A percentile compares a stretch with the other conserved stretches of the same genome.
Conservation (phyloP, 1,140 invertebrate species). For the Palaemon carinicauda region DNA sequence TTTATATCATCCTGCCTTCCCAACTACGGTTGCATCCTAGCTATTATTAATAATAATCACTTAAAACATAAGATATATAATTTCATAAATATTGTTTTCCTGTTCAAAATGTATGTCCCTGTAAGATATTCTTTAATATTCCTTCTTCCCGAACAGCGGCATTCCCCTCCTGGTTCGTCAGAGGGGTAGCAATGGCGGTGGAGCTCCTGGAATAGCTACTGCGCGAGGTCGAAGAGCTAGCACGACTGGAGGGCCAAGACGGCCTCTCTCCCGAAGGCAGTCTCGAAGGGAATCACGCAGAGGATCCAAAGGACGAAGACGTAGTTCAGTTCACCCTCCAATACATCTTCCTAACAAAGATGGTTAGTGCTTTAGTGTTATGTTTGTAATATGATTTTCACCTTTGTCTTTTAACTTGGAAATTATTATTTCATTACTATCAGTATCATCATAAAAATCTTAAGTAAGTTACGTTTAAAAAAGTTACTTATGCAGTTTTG, state of each 20-base stretch:
- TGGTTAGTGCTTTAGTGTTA: slow-evolving; percentile 20
- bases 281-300: slow-evolving; percentile 25
- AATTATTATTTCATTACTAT: not conserved
- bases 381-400: not conserved
- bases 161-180: slow-evolving; percentile 46
- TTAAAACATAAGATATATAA: too few relatives aligned
- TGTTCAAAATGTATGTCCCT: not conserved
- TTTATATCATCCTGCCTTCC: too few relatives aligned
- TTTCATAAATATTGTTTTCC: not conserved
- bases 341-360: slow-evolving; percentile 39
- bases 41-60: too few relatives aligned
- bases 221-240: slow-evolving; percentile 21
- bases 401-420: too few relatives aligned
- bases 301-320: slow-evolving; percentile 30
- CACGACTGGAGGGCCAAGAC: slow-evolving; percentile 26
- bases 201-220: not conserved
- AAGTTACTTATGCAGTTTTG: too few relatives aligned
- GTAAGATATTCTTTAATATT: not conserved
- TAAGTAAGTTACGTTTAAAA: too few relatives aligned
- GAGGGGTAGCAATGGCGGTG: slow-evolving; percentile 1
- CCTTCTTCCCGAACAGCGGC: slow-evolving; percentile 4
- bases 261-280: slow-evolving; percentile 32
- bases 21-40: too few relatives aligned
- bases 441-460: not conserved
- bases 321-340: slow-evolving; percentile 42